These are phyloP conservation scores for Eptatretus atami DNA, from an alignment of 2,797 vertebrate species.

Conservation along the genomic window DNA sequence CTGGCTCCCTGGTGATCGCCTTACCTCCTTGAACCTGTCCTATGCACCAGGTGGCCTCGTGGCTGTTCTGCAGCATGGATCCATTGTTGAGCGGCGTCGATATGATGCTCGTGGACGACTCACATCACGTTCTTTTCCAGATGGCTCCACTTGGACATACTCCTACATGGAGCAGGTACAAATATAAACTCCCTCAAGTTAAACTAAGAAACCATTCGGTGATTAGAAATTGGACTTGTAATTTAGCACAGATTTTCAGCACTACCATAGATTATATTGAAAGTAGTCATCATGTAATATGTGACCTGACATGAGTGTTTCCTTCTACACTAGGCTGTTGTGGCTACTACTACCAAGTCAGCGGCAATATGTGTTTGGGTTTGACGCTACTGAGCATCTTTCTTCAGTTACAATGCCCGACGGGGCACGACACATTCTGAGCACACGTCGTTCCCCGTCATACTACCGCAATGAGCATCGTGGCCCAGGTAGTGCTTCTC, in stretches of 20 bases:
- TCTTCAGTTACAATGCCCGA: slow-evolving; percentile 91
- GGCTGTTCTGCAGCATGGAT: background rate
- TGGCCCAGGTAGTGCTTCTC: slow-evolving; percentile 81
- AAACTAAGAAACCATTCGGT: too few species aligned
- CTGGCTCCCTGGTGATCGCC: background rate
- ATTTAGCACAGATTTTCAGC: too few species aligned
- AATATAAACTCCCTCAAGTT: too few species aligned
- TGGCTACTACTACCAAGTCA: slow-evolving; percentile 84
- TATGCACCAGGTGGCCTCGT: background rate
- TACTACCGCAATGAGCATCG: slow-evolving; percentile 94
- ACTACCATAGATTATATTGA: background rate
- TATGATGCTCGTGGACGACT: background rate
- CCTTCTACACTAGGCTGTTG: slow-evolving; percentile 48
- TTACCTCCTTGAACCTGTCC: background rate
- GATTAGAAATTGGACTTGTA: background rate
- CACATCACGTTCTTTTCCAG: background rate
- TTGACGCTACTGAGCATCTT: slow-evolving; percentile 57
- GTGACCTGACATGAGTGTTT: slow-evolving; percentile 12
- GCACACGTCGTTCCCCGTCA: slow-evolving; percentile 74
- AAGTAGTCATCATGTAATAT: background rate
- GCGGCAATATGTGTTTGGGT: slow-evolving; percentile 89
- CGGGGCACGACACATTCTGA: slow-evolving; percentile 82
- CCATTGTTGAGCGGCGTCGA: background rate
- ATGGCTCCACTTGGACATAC: background rate
- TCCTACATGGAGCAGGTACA: background rate